These are phyloP conservation scores for Acanthosoma haemorrhoidale DNA, from an alignment of 2,888 invertebrate species.

Conservation along the genomic window DNA sequence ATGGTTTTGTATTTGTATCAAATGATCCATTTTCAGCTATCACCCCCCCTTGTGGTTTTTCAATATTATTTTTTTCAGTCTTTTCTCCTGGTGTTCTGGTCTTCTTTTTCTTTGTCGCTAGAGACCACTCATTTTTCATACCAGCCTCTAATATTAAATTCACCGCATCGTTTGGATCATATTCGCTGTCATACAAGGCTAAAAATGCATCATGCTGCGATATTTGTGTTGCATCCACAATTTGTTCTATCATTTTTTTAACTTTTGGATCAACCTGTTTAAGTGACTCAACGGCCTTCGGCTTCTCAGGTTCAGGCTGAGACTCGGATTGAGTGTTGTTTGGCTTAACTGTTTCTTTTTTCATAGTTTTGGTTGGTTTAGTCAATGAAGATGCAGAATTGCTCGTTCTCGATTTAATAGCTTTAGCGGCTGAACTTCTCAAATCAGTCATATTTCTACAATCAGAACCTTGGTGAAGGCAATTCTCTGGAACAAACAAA, in stretches of 20 bases:
- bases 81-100: constrained; percentile 45
- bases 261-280: constrained; percentile 56
- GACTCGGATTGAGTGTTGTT: constrained; percentile 49
- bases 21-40: neutral
- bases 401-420: neutral
- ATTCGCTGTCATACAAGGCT: constrained; percentile 88
- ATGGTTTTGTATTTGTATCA: neutral
- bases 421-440: neutral
- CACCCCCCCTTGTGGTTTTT: neutral
- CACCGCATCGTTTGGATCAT: constrained; percentile 77
- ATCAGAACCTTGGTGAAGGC: neutral
- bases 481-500: neutral
- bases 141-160: constrained; percentile 75
- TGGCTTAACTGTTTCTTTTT: neutral
- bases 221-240: constrained; percentile 86
- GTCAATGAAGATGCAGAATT: too few species aligned
- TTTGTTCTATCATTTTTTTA: constrained; percentile 65
- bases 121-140: constrained; percentile 74
- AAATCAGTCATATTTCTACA: neutral
- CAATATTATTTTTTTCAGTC: neutral
- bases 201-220: constrained; percentile 86
- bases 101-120: constrained; percentile 80
- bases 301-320: constrained; percentile 76
- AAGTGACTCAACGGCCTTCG: constrained; percentile 67
- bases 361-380: neutral